Evolutionary conservation across 2,888 invertebrate genomes (phyloP).

Genomic region (Quadroppia sp.): DNA sequence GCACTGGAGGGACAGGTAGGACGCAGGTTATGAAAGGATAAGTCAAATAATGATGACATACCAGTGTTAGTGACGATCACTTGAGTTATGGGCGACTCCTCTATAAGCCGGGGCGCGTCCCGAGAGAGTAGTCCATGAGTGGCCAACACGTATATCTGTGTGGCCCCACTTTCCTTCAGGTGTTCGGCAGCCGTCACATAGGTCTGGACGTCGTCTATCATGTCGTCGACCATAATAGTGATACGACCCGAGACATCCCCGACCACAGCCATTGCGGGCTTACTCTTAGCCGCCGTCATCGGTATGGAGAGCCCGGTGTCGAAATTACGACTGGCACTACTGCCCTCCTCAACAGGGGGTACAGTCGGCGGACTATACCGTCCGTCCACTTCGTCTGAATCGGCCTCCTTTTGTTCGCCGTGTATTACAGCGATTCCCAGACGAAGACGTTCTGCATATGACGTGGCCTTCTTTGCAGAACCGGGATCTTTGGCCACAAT

Average conservation of each 20-base stretch:
- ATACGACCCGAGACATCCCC: slow-evolving; percentile 97
- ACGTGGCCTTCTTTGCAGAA: slow-evolving; percentile 97
- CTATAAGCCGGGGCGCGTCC: slow-evolving; percentile 91
- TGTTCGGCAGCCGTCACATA: slow-evolving; percentile 97
- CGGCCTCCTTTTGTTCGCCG: slow-evolving; percentile 95
- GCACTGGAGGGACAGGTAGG: slow-evolving; percentile 59
- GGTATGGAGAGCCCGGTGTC: no score
- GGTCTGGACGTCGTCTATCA: slow-evolving; percentile 95
- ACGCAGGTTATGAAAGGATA: no score
- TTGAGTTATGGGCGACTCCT: slow-evolving; percentile 96
- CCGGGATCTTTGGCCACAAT: slow-evolving; percentile 98
- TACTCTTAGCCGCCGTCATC: slow-evolving; percentile 96
- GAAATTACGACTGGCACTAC: slow-evolving; percentile 49
- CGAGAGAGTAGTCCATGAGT: slow-evolving; percentile 95
- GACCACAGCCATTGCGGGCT: slow-evolving; percentile 97
- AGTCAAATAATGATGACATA: not conserved
- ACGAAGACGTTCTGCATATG: slow-evolving; percentile 91
- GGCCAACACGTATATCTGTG: slow-evolving; percentile 95
- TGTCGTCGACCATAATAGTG: slow-evolving; percentile 99
- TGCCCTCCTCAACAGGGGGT: slow-evolving; percentile 61
- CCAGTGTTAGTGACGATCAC: slow-evolving; percentile 96
- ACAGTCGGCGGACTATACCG: slow-evolving; percentile 80
- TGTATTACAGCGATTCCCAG: slow-evolving; percentile 97
- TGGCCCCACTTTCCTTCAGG: slow-evolving; percentile 92
- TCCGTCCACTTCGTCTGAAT: slow-evolving; percentile 91